A percentile compares a stretch with the other conserved stretches of the same genome.
Evolutionary conservation across 1,140 invertebrate genomes (phyloP).

Genomic region (Uloborus diversus): DNA sequence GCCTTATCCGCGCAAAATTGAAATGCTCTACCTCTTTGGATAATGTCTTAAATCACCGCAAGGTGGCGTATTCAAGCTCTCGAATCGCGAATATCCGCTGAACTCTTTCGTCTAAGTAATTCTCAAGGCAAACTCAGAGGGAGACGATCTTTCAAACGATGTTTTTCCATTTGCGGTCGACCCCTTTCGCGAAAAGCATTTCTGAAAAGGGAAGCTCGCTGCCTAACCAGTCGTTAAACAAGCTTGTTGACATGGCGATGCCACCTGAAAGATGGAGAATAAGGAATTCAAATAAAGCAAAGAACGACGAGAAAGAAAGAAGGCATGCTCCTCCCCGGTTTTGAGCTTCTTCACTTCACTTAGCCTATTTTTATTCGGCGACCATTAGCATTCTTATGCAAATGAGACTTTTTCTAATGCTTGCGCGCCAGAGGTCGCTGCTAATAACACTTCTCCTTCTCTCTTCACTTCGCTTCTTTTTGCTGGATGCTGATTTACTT

Average conservation of each 20-base stretch:
- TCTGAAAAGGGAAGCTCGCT: constrained; percentile 18
- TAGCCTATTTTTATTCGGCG: constrained; percentile 49
- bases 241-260: constrained; percentile 51
- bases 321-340: background rate
- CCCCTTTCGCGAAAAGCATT: background rate
- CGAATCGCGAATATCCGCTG: too few species aligned
- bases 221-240: constrained; percentile 53
- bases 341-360: constrained; percentile 4
- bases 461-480: constrained; percentile 25
- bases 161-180: constrained; percentile 18
- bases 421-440: constrained; percentile 37
- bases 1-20: too few species aligned
- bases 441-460: constrained; percentile 6
- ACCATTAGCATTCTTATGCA: constrained; percentile 53
- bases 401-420: constrained; percentile 52
- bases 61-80: too few species aligned
- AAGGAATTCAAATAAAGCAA: constrained; percentile 48
- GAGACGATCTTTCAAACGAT: too few species aligned
- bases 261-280: constrained; percentile 37
- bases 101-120: too few species aligned
- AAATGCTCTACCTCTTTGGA: too few species aligned
- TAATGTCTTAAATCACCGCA: too few species aligned
- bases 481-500: constrained; percentile 46
- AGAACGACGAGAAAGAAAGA: background rate
- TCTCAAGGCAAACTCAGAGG: too few species aligned